phyloP scores from a whole-genome alignment of 2,888 invertebrate species.

The Sericinus montela region DNA sequence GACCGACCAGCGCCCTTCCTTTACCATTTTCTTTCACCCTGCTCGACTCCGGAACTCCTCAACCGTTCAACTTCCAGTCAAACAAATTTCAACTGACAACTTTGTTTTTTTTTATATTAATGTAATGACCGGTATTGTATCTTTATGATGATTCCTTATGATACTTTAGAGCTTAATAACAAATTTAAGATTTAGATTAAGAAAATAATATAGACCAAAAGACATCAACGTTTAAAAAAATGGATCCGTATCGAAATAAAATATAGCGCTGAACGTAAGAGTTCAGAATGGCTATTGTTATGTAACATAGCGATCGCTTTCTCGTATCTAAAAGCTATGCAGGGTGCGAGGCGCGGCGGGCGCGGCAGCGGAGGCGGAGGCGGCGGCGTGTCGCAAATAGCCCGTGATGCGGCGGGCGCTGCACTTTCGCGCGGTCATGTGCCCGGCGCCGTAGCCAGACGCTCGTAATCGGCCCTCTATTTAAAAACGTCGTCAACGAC shows the following conservation, averaged over 20 bases:
- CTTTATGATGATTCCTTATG: too few species aligned
- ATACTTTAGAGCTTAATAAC: too few species aligned
- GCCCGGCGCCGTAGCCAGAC: conserved; percentile 72
- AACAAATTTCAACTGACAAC: too few species aligned
- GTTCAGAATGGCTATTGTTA: not conserved
- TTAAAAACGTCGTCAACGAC: conserved; percentile 72
- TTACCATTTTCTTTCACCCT: not conserved
- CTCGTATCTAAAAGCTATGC: not conserved
- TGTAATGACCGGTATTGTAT: too few species aligned
- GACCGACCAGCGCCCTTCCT: conserved; percentile 24
- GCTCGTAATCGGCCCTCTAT: conserved; percentile 74
- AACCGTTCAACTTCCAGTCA: too few species aligned
- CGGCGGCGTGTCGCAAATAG: conserved; percentile 60
- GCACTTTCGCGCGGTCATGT: conserved; percentile 75
- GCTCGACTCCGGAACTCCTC: not conserved
- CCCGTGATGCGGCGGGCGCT: conserved; percentile 75
- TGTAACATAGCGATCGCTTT: not conserved
- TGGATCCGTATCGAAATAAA: too few species aligned
- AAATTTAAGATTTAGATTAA: too few species aligned
- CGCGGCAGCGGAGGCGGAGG: conserved; percentile 18
- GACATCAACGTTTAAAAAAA: not conserved
- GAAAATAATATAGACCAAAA: not conserved
- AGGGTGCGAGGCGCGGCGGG: conserved; percentile 5
- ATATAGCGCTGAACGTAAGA: not conserved
- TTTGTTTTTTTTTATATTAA: too few species aligned